Percentiles rank a stretch among this genome's conserved stretches.
These are phyloP conservation scores for Leptodactylus fuscus DNA, from an alignment of 2,113 vertebrate genomes.

Conservation along the genomic window DNA sequence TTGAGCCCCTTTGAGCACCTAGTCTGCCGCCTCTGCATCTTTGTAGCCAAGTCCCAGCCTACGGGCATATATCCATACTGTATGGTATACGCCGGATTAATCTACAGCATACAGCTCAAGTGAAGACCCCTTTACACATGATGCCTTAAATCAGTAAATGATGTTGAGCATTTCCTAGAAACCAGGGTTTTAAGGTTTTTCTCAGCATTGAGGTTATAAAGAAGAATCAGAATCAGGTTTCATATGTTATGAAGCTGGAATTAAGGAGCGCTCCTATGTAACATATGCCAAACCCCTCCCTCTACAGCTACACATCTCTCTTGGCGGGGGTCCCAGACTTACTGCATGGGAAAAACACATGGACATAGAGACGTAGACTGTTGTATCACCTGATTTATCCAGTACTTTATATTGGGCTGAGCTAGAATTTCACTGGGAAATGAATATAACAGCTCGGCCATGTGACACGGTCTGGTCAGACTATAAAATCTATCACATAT, in stretches of 20 bases:
- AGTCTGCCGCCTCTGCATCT: too few species aligned
- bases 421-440: background rate
- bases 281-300: background rate
- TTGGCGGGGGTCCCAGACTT: background rate
- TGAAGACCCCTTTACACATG: too few species aligned
- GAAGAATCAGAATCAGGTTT: background rate
- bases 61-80: too few species aligned
- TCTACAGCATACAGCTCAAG: too few species aligned
- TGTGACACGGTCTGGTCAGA: background rate
- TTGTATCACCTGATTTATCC: background rate
- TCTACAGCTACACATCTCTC: background rate
- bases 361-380: background rate
- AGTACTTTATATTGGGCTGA: background rate
- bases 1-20: too few species aligned
- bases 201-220: background rate
- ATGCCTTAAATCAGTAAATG: background rate
- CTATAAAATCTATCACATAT: background rate
- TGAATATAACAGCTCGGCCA: background rate
- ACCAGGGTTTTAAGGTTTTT: background rate
- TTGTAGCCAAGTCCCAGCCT: too few species aligned
- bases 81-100: too few species aligned
- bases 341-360: constrained; percentile 14
- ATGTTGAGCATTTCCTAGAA: background rate
- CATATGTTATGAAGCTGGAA: background rate
- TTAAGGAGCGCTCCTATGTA: background rate